Conservation (phyloP, 35 echinoderm and acorn worm species). For the Stichopus chloronotus region DNA sequence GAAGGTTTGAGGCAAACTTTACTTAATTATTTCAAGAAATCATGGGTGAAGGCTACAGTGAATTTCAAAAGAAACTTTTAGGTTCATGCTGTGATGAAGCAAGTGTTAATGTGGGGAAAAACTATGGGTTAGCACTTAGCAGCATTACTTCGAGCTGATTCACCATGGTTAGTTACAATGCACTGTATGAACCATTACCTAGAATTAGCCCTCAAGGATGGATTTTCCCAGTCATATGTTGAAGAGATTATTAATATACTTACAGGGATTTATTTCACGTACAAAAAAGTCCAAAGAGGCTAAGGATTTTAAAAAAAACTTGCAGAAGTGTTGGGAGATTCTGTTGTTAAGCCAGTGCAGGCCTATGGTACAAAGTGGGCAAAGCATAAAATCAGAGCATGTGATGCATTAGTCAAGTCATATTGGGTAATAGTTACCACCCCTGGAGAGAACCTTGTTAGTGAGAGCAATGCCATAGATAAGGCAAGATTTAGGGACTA, state of each 20-base stretch:
- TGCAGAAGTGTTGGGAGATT: not conserved
- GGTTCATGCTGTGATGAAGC: conserved; percentile 28
- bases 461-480: conserved; percentile 4
- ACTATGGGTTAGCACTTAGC: conserved; percentile 16
- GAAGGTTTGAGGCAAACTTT: conserved; percentile 36
- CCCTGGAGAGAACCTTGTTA: conserved; percentile 28
- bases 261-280: not conserved
- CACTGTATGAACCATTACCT: conserved; percentile 28
- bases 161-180: conserved; percentile 38
- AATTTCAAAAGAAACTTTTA: conserved; percentile 6
- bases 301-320: not conserved
- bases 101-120: conserved; percentile 18
- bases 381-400: not conserved
- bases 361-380: not conserved
- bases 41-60: not conserved
- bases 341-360: not conserved
- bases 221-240: conserved; percentile 33
- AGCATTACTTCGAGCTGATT: not conserved
- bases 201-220: conserved; percentile 23
- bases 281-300: conserved; percentile 13
- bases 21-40: conserved; percentile 15
- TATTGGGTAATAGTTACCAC: conserved; percentile 12
- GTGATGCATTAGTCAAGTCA: conserved; percentile 24
- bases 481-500: conserved; percentile 14
- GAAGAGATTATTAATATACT: conserved; percentile 26